Base-by-base conservation (phyloP, 23 tunicate genomes). In the Styela plicata region DNA sequence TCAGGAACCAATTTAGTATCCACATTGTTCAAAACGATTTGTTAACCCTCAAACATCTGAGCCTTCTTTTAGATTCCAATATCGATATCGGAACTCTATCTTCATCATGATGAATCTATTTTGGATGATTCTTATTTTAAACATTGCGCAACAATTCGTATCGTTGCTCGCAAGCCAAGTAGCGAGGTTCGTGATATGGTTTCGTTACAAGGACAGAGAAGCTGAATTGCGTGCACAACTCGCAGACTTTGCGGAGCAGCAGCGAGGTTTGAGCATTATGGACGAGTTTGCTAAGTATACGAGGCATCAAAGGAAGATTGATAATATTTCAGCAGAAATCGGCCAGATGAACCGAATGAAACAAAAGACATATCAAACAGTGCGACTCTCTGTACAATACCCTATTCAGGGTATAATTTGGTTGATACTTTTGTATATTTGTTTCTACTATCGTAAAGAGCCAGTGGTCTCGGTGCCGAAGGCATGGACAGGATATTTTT, bases 261-360 rank as follows among this genome's bases (percentile, higher is more conserved):
- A 78, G 71, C 34, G 71, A 16, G 35, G 73, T 23, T 33, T 86
- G 1, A 79, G 64, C 62, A 86, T 86, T 88, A 86, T 91, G 87
- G 97, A 91, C 71, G 82, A 91, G 7, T 91, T 91, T 79, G 90
- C 97, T 32, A 86, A 83, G 65, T 71, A 86, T 86, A 75, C 97
- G 5, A 86, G 84, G 68, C 24, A 74, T 36, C 96, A 90, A 69
- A 65, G 96, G 65, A 80, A 82, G 74, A 85, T 85, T 74, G 89
- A 85, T 7, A 52, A 36, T 2, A 1, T 82, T 24, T 80, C 82
- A 36, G 74, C 74, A 32, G 74, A 85, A 74, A 32, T 90, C 2
- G 53, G 31, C 3, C 20, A 24, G 17, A 0, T 74, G 53, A 33
- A 78, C 10, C 23, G 28, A 23, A 30, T 68, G 3, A 81, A 74